phyloP scores from a whole-genome alignment of 2,888 invertebrate species.

The Acronicta psi region DNA sequence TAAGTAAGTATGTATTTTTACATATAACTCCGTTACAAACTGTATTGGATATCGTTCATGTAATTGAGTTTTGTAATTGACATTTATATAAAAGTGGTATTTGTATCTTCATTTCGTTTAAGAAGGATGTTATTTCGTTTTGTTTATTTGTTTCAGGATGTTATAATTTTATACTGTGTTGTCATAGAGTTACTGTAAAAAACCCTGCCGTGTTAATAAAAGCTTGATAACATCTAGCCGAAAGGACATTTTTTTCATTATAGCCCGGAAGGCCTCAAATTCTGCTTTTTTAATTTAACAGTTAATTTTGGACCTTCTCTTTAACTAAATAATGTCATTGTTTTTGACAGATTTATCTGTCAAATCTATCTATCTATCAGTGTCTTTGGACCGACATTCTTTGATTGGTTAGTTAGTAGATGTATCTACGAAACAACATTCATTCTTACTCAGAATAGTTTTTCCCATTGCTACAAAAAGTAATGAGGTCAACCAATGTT shows the following conservation, averaged over 20 bases:
- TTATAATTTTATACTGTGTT: not conserved
- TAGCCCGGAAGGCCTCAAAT: too few relatives aligned
- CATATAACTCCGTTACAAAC: slow-evolving; percentile 6
- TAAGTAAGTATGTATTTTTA: not conserved
- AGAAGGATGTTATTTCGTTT: not conserved
- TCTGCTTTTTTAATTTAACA: too few relatives aligned
- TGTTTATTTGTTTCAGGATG: not conserved
- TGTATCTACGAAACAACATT: too few relatives aligned
- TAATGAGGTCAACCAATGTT: not conserved
- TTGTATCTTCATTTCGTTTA: not conserved
- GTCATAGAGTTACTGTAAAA: not conserved
- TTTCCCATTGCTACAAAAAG: not conserved
- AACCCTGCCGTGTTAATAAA: not conserved
- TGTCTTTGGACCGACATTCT: too few relatives aligned
- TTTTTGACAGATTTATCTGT: too few relatives aligned
- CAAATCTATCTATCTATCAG: too few relatives aligned
- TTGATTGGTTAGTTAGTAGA: too few relatives aligned
- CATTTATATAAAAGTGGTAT: not conserved
- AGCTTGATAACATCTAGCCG: too few relatives aligned
- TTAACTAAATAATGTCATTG: too few relatives aligned
- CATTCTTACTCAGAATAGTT: not conserved
- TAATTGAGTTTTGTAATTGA: slow-evolving; percentile 6
- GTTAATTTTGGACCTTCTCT: too few relatives aligned
- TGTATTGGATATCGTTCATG: too few relatives aligned
- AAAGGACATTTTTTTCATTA: too few relatives aligned